Percentiles rank a stretch among this genome's conserved stretches.
Evolutionary conservation across 2,797 vertebrate genomes (phyloP).

Genomic region (Zenarchopterus dispar): DNA sequence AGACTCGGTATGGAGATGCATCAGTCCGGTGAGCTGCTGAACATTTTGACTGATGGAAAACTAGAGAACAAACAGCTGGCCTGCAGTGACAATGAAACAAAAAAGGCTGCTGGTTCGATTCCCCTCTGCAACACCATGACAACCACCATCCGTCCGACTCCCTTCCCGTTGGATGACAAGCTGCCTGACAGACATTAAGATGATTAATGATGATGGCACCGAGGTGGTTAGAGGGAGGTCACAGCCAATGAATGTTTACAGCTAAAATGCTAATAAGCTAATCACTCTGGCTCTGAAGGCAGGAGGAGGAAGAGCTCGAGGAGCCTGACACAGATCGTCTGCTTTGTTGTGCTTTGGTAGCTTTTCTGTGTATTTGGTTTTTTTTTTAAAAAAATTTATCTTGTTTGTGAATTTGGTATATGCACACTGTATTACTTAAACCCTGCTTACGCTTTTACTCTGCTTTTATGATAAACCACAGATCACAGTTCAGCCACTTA

Average conservation of each 20-base stretch:
- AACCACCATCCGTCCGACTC: conserved; percentile 48
- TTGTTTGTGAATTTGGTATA: conserved; percentile 60
- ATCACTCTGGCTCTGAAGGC: conserved; percentile 67
- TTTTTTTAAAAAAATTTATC: conserved; percentile 36
- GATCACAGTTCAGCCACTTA: conserved; percentile 45
- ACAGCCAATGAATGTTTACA: conserved; percentile 83
- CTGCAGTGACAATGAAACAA: conserved; percentile 76
- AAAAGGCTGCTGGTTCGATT: conserved; percentile 74
- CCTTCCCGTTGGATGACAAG: conserved; percentile 51
- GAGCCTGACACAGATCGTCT: conserved; percentile 61
- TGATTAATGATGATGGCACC: conserved; percentile 70
- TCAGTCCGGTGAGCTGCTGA: conserved; percentile 39
- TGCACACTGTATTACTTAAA: conserved; percentile 61
- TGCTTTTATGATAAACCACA: conserved; percentile 54
- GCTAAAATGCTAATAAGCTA: conserved; percentile 83
- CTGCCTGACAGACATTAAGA: conserved; percentile 69
- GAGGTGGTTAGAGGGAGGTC: conserved; percentile 71
- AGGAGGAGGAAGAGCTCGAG: conserved; percentile 57
- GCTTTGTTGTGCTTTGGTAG: conserved; percentile 61
- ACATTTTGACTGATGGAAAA: conserved; percentile 44
- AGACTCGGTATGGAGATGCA: conserved; percentile 44
- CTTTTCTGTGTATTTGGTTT: conserved; percentile 52
- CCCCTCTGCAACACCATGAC: conserved; percentile 61
- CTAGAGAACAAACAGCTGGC: conserved; percentile 66
- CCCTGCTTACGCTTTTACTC: conserved; percentile 48